phyloP scores from a whole-genome alignment of 2,113 vertebrate genomes.

The Gnathonemus echidnorhynchus region DNA sequence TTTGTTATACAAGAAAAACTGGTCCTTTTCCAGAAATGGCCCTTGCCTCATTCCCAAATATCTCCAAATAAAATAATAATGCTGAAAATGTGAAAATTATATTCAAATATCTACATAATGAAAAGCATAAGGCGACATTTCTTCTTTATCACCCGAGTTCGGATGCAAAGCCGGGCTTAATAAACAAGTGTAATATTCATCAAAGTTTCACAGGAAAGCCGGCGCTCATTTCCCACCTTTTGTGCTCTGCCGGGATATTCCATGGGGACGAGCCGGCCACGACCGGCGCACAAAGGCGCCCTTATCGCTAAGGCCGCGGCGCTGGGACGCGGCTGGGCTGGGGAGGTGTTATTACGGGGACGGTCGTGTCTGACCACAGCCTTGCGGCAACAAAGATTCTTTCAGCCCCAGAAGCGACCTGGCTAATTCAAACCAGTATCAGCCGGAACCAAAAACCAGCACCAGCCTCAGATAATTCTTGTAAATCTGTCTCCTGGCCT shows the following conservation, averaged over 20 bases:
- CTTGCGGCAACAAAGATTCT: not conserved
- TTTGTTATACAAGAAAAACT: not conserved
- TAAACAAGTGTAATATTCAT: conserved; percentile 11
- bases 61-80: conserved; percentile 30
- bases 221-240: not conserved
- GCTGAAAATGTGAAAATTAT: not conserved
- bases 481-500: not conserved
- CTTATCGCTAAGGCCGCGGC: not conserved
- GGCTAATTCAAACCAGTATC: not conserved
- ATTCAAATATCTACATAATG: not conserved
- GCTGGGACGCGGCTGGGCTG: not conserved
- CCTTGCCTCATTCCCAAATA: conserved; percentile 29
- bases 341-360: not conserved
- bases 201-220: not conserved
- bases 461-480: not conserved
- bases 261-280: not conserved
- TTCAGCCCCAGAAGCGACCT: not conserved
- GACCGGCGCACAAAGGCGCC: not conserved
- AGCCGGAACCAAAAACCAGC: not conserved
- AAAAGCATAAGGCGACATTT: not conserved
- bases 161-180: not conserved
- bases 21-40: not conserved
- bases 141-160: not conserved
- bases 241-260: not conserved
- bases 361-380: not conserved